These are phyloP conservation scores for Heliconius hortense DNA, from an alignment of 2,888 invertebrate genomes.

Conservation along the genomic window DNA sequence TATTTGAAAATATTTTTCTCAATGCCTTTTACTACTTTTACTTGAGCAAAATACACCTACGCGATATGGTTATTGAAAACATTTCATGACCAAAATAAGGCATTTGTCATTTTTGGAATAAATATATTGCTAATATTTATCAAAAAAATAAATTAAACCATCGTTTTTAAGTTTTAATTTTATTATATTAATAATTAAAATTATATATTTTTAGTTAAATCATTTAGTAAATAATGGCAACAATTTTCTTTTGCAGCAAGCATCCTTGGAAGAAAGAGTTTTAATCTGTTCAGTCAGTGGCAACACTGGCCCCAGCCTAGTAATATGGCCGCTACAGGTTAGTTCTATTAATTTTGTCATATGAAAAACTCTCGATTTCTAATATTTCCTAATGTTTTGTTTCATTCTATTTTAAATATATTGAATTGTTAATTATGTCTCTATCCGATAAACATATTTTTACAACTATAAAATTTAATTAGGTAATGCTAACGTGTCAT, in stretches of 20 bases:
- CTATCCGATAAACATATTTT: slow-evolving; percentile 29
- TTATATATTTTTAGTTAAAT: not conserved
- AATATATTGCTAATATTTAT: not conserved
- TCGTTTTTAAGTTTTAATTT: not conserved
- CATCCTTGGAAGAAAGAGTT: slow-evolving; percentile 20
- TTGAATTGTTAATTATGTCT: slow-evolving; percentile 31
- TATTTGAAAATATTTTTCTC: no score
- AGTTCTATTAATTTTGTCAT: slow-evolving; percentile 82
- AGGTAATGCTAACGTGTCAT: slow-evolving; percentile 80
- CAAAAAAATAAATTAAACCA: not conserved
- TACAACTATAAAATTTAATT: slow-evolving; percentile 29
- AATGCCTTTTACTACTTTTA: no score
- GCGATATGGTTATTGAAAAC: no score
- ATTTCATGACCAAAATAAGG: not conserved
- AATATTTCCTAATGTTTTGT: slow-evolving; percentile 42
- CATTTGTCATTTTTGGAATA: not conserved
- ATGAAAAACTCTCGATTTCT: slow-evolving; percentile 62
- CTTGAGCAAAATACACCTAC: no score
- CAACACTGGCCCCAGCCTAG: slow-evolving; percentile 79
- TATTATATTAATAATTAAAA: not conserved
- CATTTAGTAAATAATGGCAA: slow-evolving; percentile 22
- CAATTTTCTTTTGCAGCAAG: slow-evolving; percentile 18
- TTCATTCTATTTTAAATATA: slow-evolving; percentile 38
- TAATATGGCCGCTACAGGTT: slow-evolving; percentile 89
- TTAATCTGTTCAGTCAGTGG: slow-evolving; percentile 53